A percentile compares a stretch with the other conserved stretches of the same genome.
These are phyloP conservation scores for Muraenolepis orangiensis DNA, from an alignment of 2,797 vertebrate species.

Conservation along the genomic window DNA sequence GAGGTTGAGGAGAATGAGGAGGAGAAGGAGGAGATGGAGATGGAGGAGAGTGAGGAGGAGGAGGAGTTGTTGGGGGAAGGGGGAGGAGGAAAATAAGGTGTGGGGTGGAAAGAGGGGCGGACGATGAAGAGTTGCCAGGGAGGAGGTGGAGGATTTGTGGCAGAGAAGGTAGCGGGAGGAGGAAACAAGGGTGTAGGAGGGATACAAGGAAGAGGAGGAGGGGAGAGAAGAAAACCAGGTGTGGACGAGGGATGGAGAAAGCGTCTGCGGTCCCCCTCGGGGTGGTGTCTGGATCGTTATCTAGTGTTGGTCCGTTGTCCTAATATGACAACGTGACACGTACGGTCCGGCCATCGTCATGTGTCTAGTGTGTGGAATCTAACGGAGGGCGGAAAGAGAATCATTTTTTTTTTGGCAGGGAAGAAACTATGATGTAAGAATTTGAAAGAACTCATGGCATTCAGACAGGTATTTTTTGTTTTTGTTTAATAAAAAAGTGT, in stretches of 20 bases:
- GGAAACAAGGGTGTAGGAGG: too few relatives aligned
- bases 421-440: not conserved
- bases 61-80: too few relatives aligned
- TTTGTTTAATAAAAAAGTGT: too few relatives aligned
- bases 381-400: not conserved
- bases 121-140: too few relatives aligned
- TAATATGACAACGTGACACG: conserved; percentile 22
- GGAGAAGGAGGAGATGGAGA: not conserved
- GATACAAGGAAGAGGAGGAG: not conserved
- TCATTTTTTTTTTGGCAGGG: not conserved
- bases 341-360: conserved; percentile 3
- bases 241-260: not conserved
- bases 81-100: not conserved
- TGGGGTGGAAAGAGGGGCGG: too few relatives aligned
- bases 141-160: not conserved
- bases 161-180: conserved; percentile 4
- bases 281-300: conserved; percentile 6
- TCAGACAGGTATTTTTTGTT: too few relatives aligned
- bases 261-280: not conserved
- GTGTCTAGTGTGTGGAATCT: not conserved
- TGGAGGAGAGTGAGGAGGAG: conserved; percentile 3
- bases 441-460: too few relatives aligned
- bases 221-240: not conserved
- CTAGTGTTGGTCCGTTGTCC: conserved; percentile 21
- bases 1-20: not conserved